phyloP scores from a whole-genome alignment of 2,113 vertebrate genomes.

The Alaudala cheleensis region DNA sequence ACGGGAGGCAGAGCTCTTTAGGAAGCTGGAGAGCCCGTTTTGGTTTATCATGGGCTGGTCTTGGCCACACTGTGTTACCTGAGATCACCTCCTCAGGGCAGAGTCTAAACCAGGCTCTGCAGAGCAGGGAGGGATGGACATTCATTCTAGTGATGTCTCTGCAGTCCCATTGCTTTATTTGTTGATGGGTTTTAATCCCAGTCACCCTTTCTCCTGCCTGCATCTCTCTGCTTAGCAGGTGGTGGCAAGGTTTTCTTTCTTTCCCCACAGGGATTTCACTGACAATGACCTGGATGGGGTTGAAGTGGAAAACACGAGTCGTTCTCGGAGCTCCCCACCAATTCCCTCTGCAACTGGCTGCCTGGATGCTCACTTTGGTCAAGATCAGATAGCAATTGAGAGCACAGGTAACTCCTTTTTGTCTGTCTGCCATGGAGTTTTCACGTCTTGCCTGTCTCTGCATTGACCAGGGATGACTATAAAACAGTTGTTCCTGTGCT shows the following conservation, averaged over 20 bases:
- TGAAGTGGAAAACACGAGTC: constrained; percentile 78
- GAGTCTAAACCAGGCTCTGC: not conserved
- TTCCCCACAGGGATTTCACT: constrained; percentile 76
- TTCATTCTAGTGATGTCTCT: not conserved
- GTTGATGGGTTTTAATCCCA: not conserved
- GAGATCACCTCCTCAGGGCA: not conserved
- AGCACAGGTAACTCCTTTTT: constrained; percentile 67
- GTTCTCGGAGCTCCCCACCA: constrained; percentile 67
- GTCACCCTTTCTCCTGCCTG: not conserved
- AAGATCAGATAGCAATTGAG: constrained; percentile 73
- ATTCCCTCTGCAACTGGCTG: constrained; percentile 64
- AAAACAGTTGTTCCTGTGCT: not conserved
- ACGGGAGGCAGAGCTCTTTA: not conserved
- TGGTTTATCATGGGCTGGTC: not conserved
- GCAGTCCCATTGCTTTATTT: not conserved
- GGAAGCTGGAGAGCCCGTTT: not conserved
- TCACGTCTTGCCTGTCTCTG: not conserved
- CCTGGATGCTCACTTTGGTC: constrained; percentile 71
- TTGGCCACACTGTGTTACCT: not conserved
- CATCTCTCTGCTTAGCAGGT: not conserved
- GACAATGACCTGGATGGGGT: constrained; percentile 85
- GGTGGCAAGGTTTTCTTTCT: not conserved
- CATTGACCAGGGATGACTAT: not conserved
- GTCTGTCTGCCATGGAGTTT: not conserved
- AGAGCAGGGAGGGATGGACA: not conserved